Evolutionary conservation across 1,140 invertebrate species (phyloP), one percentile per base, ranked within the genome.

Genomic region (Druon quercuslanigerum): DNA sequence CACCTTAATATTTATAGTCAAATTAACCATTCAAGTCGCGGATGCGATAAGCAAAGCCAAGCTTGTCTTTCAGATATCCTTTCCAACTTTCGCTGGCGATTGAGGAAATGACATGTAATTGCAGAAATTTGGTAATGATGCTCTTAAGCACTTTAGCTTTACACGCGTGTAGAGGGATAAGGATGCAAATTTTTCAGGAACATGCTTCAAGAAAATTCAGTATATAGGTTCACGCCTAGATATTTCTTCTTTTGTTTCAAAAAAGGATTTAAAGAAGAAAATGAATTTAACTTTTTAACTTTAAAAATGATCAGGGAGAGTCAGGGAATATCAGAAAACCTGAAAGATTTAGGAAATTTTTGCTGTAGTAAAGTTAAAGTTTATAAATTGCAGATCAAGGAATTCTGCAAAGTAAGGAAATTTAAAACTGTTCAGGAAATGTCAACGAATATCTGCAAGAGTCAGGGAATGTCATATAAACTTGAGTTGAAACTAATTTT

Each of bases 141-240:
- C 17, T 71, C 12, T 73, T 73, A 33, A 33, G 25, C 25, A 33
- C 25, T 33, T 71, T 33, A 52, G 72, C 51, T 73, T 50, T 33
- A 14, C 54, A 66, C 13, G 25, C 3, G 25, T 66, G 33, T n/a
- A 20, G 40, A n/a, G 25, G n/a, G 25, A 66, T 40, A 57, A 57
- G 40, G 60, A 66, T 66, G 40, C 33, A 12, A 40, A 66, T 66
- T 66, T 66, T 66, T 66, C 13, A 66, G n/a, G 60, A 33, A 66
- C 40, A 46, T 40, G 25, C 60, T 40, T 14, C 57, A n/a, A 14
- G 3, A 25, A 33, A 66, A 25, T 40, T 66, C 25, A 33, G 25
- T 33, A 33, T 33, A 66, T 25, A 14, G 20, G 57, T 66, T 66
- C 57, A 66, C 20, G 57, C 20, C 57, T 25, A 7, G 19, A 66